Evolutionary conservation across 2,113 vertebrate genomes (phyloP).

Genomic region (Pandion haliaetus): DNA sequence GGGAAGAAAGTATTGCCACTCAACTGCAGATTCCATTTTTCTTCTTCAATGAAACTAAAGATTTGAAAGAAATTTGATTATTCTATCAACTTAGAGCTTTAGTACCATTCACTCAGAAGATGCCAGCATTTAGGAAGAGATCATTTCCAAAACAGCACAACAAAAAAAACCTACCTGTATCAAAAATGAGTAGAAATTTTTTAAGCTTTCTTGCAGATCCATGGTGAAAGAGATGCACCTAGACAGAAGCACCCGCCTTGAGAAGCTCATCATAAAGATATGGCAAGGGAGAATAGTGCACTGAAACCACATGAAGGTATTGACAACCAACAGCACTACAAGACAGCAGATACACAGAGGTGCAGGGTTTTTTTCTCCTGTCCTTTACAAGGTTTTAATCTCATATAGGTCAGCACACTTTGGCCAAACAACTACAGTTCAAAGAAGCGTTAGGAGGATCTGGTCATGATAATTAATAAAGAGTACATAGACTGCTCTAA

Average conservation of each 20-base stretch:
- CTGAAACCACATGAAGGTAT: background rate
- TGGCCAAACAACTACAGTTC: background rate
- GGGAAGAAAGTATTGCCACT: background rate
- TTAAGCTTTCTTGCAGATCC: background rate
- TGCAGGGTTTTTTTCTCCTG: fast-evolving
- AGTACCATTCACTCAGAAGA: background rate
- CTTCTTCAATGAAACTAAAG: background rate
- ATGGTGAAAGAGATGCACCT: background rate
- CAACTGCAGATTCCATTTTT: background rate
- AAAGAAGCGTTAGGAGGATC: background rate
- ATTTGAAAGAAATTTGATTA: background rate
- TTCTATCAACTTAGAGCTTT: background rate
- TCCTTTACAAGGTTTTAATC: background rate
- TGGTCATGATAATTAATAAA: background rate
- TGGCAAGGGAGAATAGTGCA: background rate
- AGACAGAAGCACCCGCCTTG: background rate
- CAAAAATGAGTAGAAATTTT: background rate
- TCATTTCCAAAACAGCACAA: background rate
- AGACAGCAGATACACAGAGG: background rate
- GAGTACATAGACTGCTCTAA: background rate
- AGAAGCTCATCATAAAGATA: background rate
- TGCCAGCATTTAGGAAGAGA: background rate
- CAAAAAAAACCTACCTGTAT: background rate
- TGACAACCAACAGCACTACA: background rate
- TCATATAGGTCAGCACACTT: background rate